Evolutionary conservation across 2,797 vertebrate species (phyloP).

Genomic region (Phoebastria nigripes): DNA sequence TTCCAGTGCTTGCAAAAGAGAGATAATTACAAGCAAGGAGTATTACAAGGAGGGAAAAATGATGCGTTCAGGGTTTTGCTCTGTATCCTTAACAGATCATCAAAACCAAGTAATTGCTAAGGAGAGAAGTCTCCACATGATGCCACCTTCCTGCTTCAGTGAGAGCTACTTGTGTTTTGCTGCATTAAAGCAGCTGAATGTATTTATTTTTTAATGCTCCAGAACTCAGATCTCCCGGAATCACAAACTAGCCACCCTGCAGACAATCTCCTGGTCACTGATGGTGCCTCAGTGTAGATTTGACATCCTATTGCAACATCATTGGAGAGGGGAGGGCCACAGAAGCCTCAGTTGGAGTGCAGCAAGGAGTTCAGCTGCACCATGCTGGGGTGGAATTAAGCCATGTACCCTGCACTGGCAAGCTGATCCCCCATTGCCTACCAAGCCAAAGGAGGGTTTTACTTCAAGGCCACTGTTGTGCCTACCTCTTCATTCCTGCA

Average conservation of each 20-base stretch:
- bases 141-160: neutral
- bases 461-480: neutral
- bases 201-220: neutral
- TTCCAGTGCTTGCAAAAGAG: neutral
- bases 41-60: neutral
- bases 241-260: neutral
- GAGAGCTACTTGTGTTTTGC: neutral
- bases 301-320: neutral
- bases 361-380: neutral
- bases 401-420: fast-evolving
- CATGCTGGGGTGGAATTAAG: neutral
- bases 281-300: neutral
- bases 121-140: neutral
- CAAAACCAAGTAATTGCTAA: neutral
- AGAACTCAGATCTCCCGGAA: neutral
- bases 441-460: neutral
- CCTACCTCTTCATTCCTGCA: neutral
- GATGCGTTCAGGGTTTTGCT: neutral
- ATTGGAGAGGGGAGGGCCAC: neutral
- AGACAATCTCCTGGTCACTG: neutral
- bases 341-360: neutral
- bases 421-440: neutral
- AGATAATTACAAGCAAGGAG: neutral
- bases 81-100: neutral
- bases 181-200: neutral